Evolutionary conservation across 2,113 vertebrate genomes (phyloP).

Genomic region (Murina feae): DNA sequence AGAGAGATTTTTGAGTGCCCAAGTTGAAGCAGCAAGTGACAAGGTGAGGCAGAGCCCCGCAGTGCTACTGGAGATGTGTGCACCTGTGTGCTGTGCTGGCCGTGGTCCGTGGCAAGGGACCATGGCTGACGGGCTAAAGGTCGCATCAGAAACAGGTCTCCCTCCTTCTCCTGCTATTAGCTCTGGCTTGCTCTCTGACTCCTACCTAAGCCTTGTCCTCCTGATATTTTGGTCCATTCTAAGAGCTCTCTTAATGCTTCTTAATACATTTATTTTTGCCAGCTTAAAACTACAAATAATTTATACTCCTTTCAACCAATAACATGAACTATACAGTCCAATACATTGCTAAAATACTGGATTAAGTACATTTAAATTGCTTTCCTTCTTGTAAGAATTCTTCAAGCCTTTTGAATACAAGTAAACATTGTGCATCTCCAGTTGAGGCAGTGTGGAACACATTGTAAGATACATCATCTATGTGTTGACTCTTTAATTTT

Average conservation of each 20-base stretch:
- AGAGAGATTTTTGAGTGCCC: not conserved
- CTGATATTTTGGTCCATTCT: not conserved
- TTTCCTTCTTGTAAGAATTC: not conserved
- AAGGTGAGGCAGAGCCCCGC: not conserved
- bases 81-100: fast-evolving
- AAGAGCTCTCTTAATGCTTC: not conserved
- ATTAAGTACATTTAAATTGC: not conserved
- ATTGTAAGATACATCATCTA: not conserved
- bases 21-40: not conserved
- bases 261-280: not conserved
- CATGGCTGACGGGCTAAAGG: too few relatives aligned
- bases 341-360: not conserved
- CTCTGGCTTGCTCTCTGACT: not conserved
- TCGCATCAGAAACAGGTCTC: not conserved
- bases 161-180: not conserved
- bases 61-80: not conserved
- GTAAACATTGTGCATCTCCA: not conserved
- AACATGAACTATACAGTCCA: not conserved
- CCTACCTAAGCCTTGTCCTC: not conserved
- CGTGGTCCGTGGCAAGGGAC: fast-evolving
- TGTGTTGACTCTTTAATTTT: not conserved
- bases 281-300: not conserved
- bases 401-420: not conserved
- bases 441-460: not conserved
- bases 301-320: not conserved